A percentile compares a stretch with the other conserved stretches of the same genome.
phyloP scores from a whole-genome alignment of 2,113 vertebrate species.

The Crotalus helleri region DNA sequence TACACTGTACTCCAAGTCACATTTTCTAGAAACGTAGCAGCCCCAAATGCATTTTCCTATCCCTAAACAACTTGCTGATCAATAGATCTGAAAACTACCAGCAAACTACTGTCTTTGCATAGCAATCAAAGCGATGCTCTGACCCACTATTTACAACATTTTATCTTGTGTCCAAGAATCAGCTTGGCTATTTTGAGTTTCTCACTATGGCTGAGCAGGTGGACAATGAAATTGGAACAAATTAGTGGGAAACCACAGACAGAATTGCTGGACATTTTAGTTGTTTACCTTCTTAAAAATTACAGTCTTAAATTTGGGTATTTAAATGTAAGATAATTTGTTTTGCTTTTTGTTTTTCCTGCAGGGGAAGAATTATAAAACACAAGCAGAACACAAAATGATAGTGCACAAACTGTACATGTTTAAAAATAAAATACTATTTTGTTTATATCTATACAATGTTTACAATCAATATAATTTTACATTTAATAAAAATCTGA shows the following conservation, averaged over 20 bases:
- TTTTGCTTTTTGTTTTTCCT: background rate
- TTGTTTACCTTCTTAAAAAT: background rate
- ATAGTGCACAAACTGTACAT: conserved; percentile 63
- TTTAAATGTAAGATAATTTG: background rate
- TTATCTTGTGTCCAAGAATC: background rate
- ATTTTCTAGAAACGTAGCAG: background rate
- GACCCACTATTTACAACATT: background rate
- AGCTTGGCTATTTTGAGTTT: background rate
- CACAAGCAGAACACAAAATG: background rate
- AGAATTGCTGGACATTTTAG: background rate
- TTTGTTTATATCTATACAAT: conserved; percentile 75
- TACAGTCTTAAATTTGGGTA: background rate
- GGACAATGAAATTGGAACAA: background rate
- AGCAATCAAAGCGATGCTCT: background rate
- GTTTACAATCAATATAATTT: conserved; percentile 81
- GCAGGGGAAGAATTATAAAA: background rate
- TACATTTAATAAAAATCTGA: conserved; percentile 78
- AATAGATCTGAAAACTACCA: background rate
- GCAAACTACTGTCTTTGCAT: background rate
- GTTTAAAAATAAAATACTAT: conserved; percentile 83
- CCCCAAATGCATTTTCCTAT: background rate
- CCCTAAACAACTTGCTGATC: background rate
- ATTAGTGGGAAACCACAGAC: background rate
- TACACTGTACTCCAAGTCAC: background rate
- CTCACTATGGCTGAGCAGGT: background rate